Conservation (phyloP, 2,888 invertebrate genomes). For the Yponomeuta sedellus region DNA sequence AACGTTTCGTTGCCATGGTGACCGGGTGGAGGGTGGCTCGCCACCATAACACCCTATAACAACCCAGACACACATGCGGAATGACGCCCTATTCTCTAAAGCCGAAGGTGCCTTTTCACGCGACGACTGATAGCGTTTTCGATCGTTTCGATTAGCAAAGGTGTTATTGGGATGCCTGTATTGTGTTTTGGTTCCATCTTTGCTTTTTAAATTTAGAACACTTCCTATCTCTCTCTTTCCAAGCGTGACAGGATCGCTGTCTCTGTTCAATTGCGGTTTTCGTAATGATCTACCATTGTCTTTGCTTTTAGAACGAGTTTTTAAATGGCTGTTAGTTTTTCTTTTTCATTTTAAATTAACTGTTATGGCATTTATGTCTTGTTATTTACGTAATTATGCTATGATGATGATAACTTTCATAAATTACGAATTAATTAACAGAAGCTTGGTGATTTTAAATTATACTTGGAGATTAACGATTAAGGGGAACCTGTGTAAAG, state of each 20-base stretch:
- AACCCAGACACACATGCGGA: constrained; percentile 34
- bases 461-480: neutral
- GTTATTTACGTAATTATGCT: constrained; percentile 6
- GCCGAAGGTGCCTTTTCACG: constrained; percentile 52
- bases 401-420: constrained; percentile 13
- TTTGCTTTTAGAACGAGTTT: constrained; percentile 42
- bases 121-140: constrained; percentile 47
- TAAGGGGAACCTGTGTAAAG: neutral
- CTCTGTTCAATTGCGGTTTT: constrained; percentile 55
- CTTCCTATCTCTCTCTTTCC: constrained; percentile 49
- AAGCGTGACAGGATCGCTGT: constrained; percentile 29
- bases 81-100: constrained; percentile 54
- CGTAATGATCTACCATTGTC: constrained; percentile 57
- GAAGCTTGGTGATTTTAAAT: neutral
- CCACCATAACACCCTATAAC: constrained; percentile 48
- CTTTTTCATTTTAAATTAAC: constrained; percentile 49
- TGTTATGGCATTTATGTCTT: constrained; percentile 12
- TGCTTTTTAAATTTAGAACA: constrained; percentile 74
- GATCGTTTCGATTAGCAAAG: constrained; percentile 44
- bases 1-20: constrained; percentile 63
- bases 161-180: constrained; percentile 60
- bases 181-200: constrained; percentile 75
- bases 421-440: constrained; percentile 1
- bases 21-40: constrained; percentile 68
- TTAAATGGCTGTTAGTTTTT: constrained; percentile 70